Conservation (phyloP, 2,113 vertebrate species). For the Osmerus eperlanus region DNA sequence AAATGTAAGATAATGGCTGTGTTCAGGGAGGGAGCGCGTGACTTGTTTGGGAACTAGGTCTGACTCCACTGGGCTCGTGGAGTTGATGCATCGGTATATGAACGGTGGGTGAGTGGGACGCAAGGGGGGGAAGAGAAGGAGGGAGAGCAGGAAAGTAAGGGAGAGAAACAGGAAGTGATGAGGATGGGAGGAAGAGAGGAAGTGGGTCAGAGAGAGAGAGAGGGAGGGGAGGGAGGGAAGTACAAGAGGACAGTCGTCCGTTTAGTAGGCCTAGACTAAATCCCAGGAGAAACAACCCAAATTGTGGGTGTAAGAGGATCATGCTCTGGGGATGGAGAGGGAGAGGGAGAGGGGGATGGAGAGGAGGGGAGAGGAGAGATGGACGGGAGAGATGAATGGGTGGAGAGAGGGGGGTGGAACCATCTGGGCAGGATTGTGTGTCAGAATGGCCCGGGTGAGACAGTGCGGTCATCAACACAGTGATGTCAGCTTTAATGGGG, state of each 20-base stretch:
- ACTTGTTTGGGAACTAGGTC: too few species aligned
- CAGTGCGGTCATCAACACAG: too few species aligned
- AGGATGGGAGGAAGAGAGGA: background rate
- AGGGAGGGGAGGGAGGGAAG: background rate
- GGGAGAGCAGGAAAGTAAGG: background rate
- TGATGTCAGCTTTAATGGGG: slow-evolving; percentile 16
- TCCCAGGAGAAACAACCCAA: background rate
- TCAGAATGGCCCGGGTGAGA: too few species aligned
- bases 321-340: background rate
- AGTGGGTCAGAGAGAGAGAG: background rate
- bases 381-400: too few species aligned
- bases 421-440: slow-evolving; percentile 42
- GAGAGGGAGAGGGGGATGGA: background rate
- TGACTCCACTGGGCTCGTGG: too few species aligned
- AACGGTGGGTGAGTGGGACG: background rate
- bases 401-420: slow-evolving; percentile 18
- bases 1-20: too few species aligned
- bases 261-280: slow-evolving; percentile 8
- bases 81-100: too few species aligned
- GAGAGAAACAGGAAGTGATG: background rate
- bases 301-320: slow-evolving; percentile 30
- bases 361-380: background rate
- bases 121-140: slow-evolving; percentile 4
- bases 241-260: background rate
- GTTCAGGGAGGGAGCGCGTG: too few species aligned